These are phyloP conservation scores for Myotis findleyi DNA, from an alignment of 2,797 vertebrate genomes.

Conservation along the genomic window DNA sequence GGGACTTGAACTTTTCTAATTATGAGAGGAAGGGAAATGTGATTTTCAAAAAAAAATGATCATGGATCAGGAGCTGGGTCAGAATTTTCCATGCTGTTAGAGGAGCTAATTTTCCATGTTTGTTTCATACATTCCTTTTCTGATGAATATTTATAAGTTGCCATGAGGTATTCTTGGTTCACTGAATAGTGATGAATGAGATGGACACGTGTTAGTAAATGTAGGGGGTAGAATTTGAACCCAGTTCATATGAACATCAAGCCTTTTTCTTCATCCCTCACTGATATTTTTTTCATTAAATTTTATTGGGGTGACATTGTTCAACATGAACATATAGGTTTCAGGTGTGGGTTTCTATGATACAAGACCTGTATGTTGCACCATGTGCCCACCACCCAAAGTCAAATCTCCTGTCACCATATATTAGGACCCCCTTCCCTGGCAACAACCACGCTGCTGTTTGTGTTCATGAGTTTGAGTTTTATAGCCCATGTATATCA, in stretches of 20 bases:
- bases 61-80: not conserved
- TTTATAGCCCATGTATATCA: no score
- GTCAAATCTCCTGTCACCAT: no score
- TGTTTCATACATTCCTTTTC: not conserved
- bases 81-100: not conserved
- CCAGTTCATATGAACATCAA: not conserved
- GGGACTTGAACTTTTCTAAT: not conserved
- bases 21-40: not conserved
- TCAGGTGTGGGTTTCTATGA: no score
- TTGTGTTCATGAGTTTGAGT: no score
- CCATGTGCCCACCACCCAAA: no score
- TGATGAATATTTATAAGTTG: not conserved
- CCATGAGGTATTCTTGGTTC: not conserved
- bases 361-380: no score
- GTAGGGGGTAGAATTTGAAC: not conserved
- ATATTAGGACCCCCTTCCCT: no score
- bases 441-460: no score
- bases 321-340: no score
- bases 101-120: conserved; percentile 10
- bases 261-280: not conserved
- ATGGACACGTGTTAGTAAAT: not conserved
- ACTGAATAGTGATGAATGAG: not conserved
- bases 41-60: not conserved
- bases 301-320: no score
- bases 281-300: no score